Evolutionary conservation across 2,113 vertebrate genomes (phyloP), one percentile per base, ranked within the genome.

Genomic region (Macaca nemestrina): DNA sequence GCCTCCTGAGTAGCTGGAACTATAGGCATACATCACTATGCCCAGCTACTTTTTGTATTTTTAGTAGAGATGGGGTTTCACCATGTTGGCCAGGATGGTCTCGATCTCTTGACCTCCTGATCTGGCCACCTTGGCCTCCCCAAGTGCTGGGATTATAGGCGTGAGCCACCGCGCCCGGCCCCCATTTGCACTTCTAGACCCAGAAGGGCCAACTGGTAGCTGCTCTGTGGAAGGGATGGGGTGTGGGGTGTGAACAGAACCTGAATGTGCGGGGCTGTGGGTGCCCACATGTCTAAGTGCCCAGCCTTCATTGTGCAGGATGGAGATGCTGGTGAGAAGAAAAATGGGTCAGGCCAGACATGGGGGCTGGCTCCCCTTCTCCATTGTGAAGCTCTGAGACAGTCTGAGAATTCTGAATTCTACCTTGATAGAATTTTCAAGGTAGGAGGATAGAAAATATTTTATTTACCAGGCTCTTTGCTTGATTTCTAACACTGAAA

Each of bases 181-280:
- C 32, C 32, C 13, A 0, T 38, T 10, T n/a, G 20, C 97, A 97
- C 82, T 79, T n/a, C 38, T 23, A 70, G 27, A 6, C 1, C 0
- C 0, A 3, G 35, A 3, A 27, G 6, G 4, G 70, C 17, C 0
- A 0, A n/a, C 68, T 12, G 0, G 61, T 40, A 55, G 43, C 70
- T 0, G 0, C n/a, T 27, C 4, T 0, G 0, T 6, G 0, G 0
- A n/a, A 27, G 73, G 73, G 70, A 67, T 61, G 59, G 59, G 59
- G 25, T 61, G 25, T 61, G 22, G 38, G 67, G 35, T 52, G 38
- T 43, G n/a, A 20, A 43, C 18, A 86, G 27, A 55, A 13, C 59
- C 38, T 52, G 14, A 38, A 64, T 38, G 13, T 0, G 32, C 17
- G 55, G 0, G 43, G 68, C 75, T 92, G 72, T 61, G 85, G 90